Evolutionary conservation across 2,113 vertebrate genomes (phyloP).

Genomic region (Strix uralensis): DNA sequence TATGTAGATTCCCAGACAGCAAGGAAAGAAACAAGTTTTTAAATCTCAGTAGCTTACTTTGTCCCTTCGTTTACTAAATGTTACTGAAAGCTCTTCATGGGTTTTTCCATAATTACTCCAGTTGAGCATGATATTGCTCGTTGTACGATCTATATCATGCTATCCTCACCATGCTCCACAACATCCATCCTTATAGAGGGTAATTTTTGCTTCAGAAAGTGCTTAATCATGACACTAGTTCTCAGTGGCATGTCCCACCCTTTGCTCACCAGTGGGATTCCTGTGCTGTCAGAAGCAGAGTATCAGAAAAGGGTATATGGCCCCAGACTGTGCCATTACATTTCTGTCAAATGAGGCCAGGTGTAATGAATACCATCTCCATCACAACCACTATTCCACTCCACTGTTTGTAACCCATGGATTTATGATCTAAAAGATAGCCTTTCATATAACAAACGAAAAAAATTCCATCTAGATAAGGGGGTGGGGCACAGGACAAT

Average conservation of each 20-base stretch:
- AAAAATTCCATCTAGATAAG: neutral
- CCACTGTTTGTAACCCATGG: neutral
- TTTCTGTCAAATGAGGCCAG: neutral
- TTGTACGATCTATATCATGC: rapidly evolving
- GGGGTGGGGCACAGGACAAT: neutral
- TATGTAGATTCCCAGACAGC: neutral
- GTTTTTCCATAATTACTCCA: neutral
- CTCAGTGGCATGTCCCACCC: neutral
- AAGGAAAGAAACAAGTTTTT: neutral
- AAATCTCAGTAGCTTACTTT: neutral
- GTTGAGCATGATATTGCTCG: neutral
- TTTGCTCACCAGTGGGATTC: neutral
- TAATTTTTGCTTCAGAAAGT: neutral
- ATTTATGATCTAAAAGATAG: neutral
- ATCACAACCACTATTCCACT: neutral
- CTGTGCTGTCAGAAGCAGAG: neutral
- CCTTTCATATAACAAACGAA: neutral
- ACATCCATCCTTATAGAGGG: neutral
- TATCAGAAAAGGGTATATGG: neutral
- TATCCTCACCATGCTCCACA: neutral
- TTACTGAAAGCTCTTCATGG: neutral
- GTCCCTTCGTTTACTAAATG: neutral
- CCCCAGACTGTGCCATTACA: neutral
- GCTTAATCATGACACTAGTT: neutral
- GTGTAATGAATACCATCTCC: neutral